Evolutionary conservation across 2,797 vertebrate species (phyloP), one percentile per base, ranked within the genome.

Genomic region (Masticophis lateralis): DNA sequence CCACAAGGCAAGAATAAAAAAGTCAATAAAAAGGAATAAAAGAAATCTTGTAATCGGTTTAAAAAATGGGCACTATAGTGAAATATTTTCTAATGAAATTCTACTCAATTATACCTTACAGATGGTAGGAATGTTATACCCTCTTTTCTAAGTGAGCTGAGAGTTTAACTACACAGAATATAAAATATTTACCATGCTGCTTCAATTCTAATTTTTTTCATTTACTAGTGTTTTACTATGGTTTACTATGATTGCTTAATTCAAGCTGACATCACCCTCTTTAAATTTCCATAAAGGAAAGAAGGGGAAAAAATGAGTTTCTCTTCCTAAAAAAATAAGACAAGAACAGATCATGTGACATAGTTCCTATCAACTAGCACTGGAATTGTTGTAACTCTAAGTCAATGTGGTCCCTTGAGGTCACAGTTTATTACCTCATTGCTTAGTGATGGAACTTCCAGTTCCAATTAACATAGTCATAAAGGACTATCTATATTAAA

Each of bases 1-100:
- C 95, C 66, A 91, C 79, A 94, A 88, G 37, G 74, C 0, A 0
- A 28, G 55, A 95, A 96, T 57, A 43, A 63, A 32, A 63, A 96
- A 96, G 92, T 91, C 43, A 7, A 74, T 74, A 74, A 37, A 74
- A 60, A 0, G 32, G 51, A 95, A 95, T 63, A n/a, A 57, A 27
- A 74, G 95, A 95, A 86, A 60, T 94, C 57, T 93, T 92, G 92
- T 95, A 63, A 69, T 28, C 56, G 93, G 59, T 86, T 91, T 66
- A 94, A 69, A 93, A 95, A 91, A 20, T 8, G 95, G 61, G 92
- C 12, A 92, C 83, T 92, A 92, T 92, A 18, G 69, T 11, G 7
- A 87, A 86, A 91, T 61, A 95, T 12, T 92, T 95, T 93, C 95
- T 4, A 47, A 5, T 28, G 10, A 27, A 13, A 56, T 88, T 27